Evolutionary conservation across 2,888 invertebrate species (phyloP).

Genomic region (Bellardia bayeri): DNA sequence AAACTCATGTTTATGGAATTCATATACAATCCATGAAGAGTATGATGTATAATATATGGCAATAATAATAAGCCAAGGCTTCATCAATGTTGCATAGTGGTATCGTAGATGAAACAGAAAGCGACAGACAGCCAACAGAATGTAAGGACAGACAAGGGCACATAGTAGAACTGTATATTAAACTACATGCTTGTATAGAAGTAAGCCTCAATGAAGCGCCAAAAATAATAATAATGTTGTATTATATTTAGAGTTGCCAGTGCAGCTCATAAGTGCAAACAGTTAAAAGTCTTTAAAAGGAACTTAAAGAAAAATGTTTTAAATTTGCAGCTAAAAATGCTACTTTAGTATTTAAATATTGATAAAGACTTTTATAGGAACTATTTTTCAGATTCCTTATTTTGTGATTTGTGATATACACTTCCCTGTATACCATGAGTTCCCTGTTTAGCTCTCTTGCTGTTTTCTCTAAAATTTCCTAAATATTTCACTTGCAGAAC

Average conservation of each 20-base stretch:
- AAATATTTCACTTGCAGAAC: background rate
- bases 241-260: conserved; percentile 10
- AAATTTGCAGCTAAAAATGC: too few relatives aligned
- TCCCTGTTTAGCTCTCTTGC: too few relatives aligned
- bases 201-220: conserved; percentile 49
- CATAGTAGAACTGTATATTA: background rate
- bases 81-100: conserved; percentile 39
- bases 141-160: conserved; percentile 25
- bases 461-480: too few relatives aligned
- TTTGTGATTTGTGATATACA: too few relatives aligned
- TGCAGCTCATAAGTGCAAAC: conserved; percentile 18
- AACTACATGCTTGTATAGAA: conserved; percentile 6
- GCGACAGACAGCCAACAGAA: background rate
- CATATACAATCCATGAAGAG: background rate
- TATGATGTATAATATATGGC: background rate
- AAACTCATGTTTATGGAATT: conserved; percentile 55
- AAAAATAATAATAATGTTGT: conserved; percentile 54
- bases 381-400: too few relatives aligned
- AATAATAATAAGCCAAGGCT: conserved; percentile 44
- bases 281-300: background rate
- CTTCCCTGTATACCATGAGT: too few relatives aligned
- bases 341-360: too few relatives aligned
- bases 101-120: background rate
- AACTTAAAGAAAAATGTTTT: background rate
- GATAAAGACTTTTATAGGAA: too few relatives aligned